Evolutionary conservation across 2,113 vertebrate genomes (phyloP).

Genomic region (Zapornia atra): DNA sequence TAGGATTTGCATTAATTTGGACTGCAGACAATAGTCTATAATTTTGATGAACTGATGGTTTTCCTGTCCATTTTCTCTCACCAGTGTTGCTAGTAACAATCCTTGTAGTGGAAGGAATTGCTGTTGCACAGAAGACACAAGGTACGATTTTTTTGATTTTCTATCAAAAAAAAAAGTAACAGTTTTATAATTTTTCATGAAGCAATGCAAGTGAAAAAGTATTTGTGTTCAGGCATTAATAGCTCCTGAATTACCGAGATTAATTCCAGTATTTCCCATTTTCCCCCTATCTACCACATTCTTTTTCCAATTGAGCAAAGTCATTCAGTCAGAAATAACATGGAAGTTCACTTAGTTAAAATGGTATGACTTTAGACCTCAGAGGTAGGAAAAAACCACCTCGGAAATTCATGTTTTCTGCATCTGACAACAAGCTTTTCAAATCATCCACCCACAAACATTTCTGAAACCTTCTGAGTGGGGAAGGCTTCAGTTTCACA

Average conservation of each 20-base stretch:
- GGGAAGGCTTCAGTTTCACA: conserved; percentile 26
- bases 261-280: background rate
- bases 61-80: conserved; percentile 60
- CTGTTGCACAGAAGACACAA: conserved; percentile 93
- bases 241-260: background rate
- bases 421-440: conserved; percentile 33
- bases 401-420: background rate
- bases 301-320: background rate
- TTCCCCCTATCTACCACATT: background rate
- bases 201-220: background rate
- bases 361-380: background rate
- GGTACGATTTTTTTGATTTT: conserved; percentile 74
- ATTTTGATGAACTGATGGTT: conserved; percentile 22
- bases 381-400: background rate
- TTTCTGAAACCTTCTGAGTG: background rate
- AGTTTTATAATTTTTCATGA: background rate
- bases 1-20: background rate
- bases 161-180: background rate
- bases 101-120: conserved; percentile 92
- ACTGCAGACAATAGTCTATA: background rate
- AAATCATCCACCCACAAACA: conserved; percentile 39
- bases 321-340: background rate
- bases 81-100: conserved; percentile 91
- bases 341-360: background rate
- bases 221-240: background rate